Evolutionary conservation across 2,888 invertebrate genomes (phyloP).

Genomic region (Tetragonula carbonaria): DNA sequence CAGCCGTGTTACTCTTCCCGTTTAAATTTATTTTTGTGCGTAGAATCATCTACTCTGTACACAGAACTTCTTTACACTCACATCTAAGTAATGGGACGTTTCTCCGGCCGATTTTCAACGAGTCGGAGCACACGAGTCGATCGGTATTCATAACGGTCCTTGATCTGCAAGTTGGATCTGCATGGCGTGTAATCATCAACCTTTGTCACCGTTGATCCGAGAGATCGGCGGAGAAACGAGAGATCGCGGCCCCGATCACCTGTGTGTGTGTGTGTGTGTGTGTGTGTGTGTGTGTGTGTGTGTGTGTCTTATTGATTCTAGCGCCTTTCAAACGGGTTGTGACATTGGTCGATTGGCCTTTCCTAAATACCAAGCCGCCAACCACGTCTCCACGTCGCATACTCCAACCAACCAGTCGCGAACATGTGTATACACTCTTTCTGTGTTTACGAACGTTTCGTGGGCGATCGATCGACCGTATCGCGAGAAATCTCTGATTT

Average conservation of each 20-base stretch:
- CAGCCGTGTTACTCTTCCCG: no score
- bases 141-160: conserved; percentile 58
- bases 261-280: conserved; percentile 69
- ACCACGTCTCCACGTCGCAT: conserved; percentile 80
- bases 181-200: conserved; percentile 49
- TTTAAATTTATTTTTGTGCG: no score
- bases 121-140: conserved; percentile 4
- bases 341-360: conserved; percentile 83
- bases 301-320: conserved; percentile 75
- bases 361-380: conserved; percentile 83
- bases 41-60: no score
- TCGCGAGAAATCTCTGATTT: background rate
- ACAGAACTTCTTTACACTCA: no score
- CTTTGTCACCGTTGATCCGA: conserved; percentile 59
- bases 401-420: conserved; percentile 67
- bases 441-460: conserved; percentile 54
- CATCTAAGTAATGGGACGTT: background rate
- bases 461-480: conserved; percentile 47
- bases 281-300: conserved; percentile 66
- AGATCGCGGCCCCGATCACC: conserved; percentile 63
- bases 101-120: conserved; percentile 24
- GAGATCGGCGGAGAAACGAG: conserved; percentile 45
- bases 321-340: conserved; percentile 83
- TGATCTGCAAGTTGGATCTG: conserved; percentile 54
- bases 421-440: background rate